Evolutionary conservation across 1,140 invertebrate species (phyloP), one percentile per base, ranked within the genome.

Genomic region (Battus philenor): DNA sequence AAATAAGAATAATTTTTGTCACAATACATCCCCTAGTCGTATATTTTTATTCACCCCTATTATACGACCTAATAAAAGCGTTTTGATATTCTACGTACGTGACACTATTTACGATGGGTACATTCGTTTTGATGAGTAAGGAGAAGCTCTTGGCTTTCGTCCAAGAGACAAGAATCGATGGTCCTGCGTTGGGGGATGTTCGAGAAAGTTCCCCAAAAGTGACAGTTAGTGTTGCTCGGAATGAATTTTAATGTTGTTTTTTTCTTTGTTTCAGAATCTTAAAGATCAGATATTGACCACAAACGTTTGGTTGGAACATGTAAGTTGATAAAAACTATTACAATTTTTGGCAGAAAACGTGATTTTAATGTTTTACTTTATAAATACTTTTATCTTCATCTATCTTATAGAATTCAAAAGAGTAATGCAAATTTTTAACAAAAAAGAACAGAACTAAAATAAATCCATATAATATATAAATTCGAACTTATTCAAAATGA

Each of bases 231-330:
- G 24, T 16, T 17, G 12, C 12, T 15, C 12, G 22, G 13, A 29
- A 27, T 41, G 38, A 26, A 29, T 17, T 29, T 16, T 15, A 39
- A 39, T 16, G 2, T 13, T 29, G 16, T 36, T 11, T 17, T 26
- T 46, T 49, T 45, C 38, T 59, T 86, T 78, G 66, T 92, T 91
- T 38, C 89, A 98, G 96, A 97, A 98, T 87, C 88, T 98, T 43
- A 97, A 97, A 82, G 96, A 97, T 88, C 97, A 98, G 88, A 97
- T 98, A 69, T 88, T 98, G 59, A 98, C 96, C 7, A 97, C 96
- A 0, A 98, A 98, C 88, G 95, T 98, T 12, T 98, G 96, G 97
- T 87, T 98, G 17, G 95, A 97, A 81, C 96, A 98, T 81, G 95
- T 96, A 89, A 95, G 93, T 91, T n/a, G n/a, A n/a, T n/a, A n/a